Base-by-base conservation (phyloP, 2,113 vertebrate genomes). In the Tetrao urogallus region DNA sequence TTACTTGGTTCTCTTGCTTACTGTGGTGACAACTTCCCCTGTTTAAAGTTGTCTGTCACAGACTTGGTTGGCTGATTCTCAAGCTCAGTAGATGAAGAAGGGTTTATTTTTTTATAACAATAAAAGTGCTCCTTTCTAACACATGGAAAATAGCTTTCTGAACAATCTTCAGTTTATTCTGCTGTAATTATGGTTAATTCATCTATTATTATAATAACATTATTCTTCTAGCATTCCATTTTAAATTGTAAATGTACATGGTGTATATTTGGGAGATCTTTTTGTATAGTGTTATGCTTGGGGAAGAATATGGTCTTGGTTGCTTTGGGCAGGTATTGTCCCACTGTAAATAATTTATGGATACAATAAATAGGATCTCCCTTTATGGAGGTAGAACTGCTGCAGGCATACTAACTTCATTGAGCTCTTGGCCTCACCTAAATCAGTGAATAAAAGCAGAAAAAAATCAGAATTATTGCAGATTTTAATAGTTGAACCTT, bases 271-370 rank as follows among this genome's bases (percentile, higher is more conserved):
- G 1, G 47, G 28, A 77, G 60, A 14, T 74, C 22, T 63, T 24
- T 1, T 38, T 58, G 12, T 76, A 70, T 36, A 21, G 34, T 28
- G 22, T 43, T 72, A 1, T 27, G 48, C 74, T 38, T n/a, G 30
- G 34, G 60, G 67, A 54, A 25, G 56, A 64, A 2, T 48, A 52
- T 77, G 27, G 10, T 17, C 30, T 76, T 47, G 7, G 4, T 8
- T 82, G 81, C 73, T 87, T 48, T 82, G 79, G 45, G 64, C 56
- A 86, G 84, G 7, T 27, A 0, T 25, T 78, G 60, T 72, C 34
- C 25, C 32, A 10, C 61, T 65, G 54, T 86, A 71, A 94, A 86
- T 94, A 60, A 89, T 92, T 76, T 73, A 92, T 64, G 28, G 28
- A 11, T 61, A 48, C 38, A 52, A 13, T 56, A 60, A 74, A 48